Evolutionary conservation across 2,797 vertebrate genomes (phyloP).

Genomic region (Coluber constrictor): DNA sequence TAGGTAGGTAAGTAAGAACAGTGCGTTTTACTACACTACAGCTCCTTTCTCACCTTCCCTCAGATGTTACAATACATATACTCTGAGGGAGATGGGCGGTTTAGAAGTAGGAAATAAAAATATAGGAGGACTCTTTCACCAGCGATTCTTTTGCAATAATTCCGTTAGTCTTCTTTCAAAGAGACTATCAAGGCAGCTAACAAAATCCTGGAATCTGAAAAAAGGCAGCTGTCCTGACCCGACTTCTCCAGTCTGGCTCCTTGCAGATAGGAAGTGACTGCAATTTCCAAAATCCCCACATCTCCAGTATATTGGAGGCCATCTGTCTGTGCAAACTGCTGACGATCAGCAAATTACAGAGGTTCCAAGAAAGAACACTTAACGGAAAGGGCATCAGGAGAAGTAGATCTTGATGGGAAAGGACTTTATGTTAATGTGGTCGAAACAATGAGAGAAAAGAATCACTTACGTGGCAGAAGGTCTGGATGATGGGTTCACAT

Average conservation of each 20-base stretch:
- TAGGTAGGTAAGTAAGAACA: background rate
- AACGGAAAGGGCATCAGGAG: background rate
- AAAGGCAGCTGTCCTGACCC: background rate
- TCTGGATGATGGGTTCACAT: slow-evolving; percentile 90
- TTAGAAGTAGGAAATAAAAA: background rate
- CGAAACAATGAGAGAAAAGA: background rate
- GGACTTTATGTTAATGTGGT: background rate
- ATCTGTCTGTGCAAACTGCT: background rate
- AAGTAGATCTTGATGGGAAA: background rate
- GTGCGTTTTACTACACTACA: too few relatives aligned
- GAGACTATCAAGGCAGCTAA: background rate
- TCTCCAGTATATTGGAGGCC: background rate
- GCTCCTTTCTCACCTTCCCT: background rate
- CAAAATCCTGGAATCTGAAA: background rate
- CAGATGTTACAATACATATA: background rate
- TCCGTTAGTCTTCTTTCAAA: background rate
- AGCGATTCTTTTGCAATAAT: background rate
- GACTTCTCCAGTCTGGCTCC: background rate
- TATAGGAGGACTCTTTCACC: background rate
- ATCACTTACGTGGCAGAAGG: slow-evolving; percentile 87
- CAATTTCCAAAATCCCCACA: background rate
- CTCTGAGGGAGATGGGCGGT: background rate
- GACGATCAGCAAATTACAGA: background rate
- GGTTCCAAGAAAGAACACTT: background rate
- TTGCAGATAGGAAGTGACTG: background rate